phyloP scores from a whole-genome alignment of 2,113 vertebrate genomes.

The Isichthys henryi region DNA sequence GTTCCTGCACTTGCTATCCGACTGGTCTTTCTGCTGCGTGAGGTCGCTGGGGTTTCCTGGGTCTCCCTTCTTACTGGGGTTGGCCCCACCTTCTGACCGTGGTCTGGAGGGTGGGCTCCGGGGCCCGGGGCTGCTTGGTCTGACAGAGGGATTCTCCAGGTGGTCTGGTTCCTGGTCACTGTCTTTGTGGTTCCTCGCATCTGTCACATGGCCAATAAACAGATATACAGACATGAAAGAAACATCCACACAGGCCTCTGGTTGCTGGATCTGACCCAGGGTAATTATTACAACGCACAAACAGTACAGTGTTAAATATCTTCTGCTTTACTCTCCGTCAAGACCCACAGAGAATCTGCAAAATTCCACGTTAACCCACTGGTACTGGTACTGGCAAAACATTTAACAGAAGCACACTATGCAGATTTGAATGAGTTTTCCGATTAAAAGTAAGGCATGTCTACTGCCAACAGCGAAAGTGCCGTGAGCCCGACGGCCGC shows the following conservation, averaged over 20 bases:
- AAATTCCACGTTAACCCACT: neutral
- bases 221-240: neutral
- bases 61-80: conserved; percentile 51
- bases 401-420: neutral
- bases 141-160: conserved; percentile 53
- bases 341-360: neutral
- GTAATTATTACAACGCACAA: neutral
- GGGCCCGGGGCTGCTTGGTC: conserved; percentile 43
- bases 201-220: conserved; percentile 41
- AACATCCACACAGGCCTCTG: neutral
- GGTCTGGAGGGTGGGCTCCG: conserved; percentile 29
- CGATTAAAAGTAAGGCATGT: neutral
- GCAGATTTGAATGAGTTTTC: neutral
- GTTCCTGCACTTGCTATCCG: conserved; percentile 49
- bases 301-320: neutral
- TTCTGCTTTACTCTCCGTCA: neutral
- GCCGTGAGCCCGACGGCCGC: neutral
- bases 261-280: neutral
- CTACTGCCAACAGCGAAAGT: neutral
- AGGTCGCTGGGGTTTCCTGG: conserved; percentile 45
- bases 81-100: conserved; percentile 50
- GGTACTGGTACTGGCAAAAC: neutral
- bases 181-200: conserved; percentile 64
- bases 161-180: conserved; percentile 73
- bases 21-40: conserved; percentile 63